A percentile compares a stretch with the other conserved stretches of the same genome.
Conservation (phyloP, 2,888 invertebrate genomes). For the Epinotia ramella region DNA sequence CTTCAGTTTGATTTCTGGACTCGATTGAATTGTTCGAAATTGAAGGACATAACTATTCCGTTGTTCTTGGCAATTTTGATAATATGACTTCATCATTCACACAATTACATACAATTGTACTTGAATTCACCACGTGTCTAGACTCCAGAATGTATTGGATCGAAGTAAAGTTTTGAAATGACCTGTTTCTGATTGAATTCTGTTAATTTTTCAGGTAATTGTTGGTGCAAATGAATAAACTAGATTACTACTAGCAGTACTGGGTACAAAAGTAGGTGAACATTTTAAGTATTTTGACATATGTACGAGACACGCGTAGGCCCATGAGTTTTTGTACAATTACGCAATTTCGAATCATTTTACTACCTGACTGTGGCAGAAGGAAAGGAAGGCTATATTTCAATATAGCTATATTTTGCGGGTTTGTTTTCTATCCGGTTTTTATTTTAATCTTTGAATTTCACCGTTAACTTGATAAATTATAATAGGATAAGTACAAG, state of each 20-base stretch:
- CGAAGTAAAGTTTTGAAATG: neutral
- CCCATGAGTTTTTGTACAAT: neutral
- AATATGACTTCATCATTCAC: too few species aligned
- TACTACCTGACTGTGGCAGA: neutral
- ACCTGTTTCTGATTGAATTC: neutral
- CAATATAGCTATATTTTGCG: too few species aligned
- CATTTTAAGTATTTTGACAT: neutral
- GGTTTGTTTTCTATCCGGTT: too few species aligned
- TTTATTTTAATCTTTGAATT: too few species aligned
- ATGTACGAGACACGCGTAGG: neutral
- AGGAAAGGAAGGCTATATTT: too few species aligned
- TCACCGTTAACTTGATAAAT: too few species aligned
- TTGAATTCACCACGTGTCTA: too few species aligned
- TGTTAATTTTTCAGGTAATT: slow-evolving; percentile 36
- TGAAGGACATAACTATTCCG: neutral
- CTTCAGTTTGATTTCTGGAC: too few species aligned
- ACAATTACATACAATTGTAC: too few species aligned
- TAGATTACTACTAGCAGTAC: neutral
- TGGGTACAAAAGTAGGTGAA: neutral
- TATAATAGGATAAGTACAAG: too few species aligned
- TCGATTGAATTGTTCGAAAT: neutral
- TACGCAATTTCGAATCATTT: neutral
- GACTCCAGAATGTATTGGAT: too few species aligned
- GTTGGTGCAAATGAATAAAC: neutral
- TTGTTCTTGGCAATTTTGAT: too few species aligned